A percentile compares a stretch with the other conserved stretches of the same genome.
Evolutionary conservation across 2,797 vertebrate species (phyloP).

Genomic region (Aeoliscus strigatus): DNA sequence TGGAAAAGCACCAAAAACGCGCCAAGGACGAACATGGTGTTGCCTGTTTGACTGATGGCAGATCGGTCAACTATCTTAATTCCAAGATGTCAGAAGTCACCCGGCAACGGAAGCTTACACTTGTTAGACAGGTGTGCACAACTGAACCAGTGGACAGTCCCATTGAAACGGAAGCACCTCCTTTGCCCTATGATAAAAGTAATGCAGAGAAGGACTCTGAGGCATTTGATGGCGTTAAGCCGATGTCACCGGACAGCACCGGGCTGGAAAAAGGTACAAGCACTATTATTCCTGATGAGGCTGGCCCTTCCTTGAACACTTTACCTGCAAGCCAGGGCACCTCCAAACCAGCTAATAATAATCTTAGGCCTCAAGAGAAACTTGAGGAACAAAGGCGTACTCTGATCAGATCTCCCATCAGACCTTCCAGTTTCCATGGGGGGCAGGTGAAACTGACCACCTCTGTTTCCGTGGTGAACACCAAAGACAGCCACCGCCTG

Average conservation of each 20-base stretch:
- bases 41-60: conserved; percentile 79
- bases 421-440: conserved; percentile 65
- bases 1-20: conserved; percentile 98
- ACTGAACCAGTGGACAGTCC: conserved; percentile 86
- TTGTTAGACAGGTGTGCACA: conserved; percentile 93
- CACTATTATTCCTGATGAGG: conserved; percentile 54
- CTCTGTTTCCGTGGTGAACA: conserved; percentile 73
- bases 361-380: conserved; percentile 71
- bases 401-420: conserved; percentile 67
- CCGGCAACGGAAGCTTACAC: conserved; percentile 86
- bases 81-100: conserved; percentile 77
- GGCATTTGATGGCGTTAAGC: conserved; percentile 57
- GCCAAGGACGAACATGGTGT: conserved; percentile 96
- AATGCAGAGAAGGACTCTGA: conserved; percentile 60
- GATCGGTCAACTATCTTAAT: conserved; percentile 75
- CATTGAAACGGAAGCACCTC: conserved; percentile 77
- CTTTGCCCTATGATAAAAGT: conserved; percentile 65
- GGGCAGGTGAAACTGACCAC: conserved; percentile 76
- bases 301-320: conserved; percentile 41
- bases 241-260: conserved; percentile 62
- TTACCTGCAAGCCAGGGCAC: conserved; percentile 50
- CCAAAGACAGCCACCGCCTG: conserved; percentile 78
- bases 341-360: conserved; percentile 47
- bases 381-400: conserved; percentile 78
- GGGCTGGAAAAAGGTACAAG: conserved; percentile 71